These are phyloP conservation scores for Schizopygopsis pylzovi DNA, from an alignment of 2,797 vertebrate species.

Conservation along the genomic window DNA sequence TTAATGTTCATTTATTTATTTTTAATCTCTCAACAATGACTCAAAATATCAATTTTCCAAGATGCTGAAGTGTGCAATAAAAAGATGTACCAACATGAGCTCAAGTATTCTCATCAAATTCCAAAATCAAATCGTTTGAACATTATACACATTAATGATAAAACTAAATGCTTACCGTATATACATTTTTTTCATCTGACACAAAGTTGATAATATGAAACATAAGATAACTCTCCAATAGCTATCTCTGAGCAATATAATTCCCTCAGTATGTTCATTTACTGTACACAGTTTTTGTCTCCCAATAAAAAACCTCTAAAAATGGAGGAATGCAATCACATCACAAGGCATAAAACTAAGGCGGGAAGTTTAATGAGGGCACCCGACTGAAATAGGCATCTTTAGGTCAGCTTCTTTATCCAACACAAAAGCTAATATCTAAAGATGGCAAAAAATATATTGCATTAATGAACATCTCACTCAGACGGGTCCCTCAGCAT, in stretches of 20 bases:
- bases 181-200: background rate
- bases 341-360: background rate
- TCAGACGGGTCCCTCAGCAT: slow-evolving; percentile 29
- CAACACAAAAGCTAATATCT: background rate
- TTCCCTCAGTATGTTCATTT: background rate
- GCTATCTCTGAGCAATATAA: background rate
- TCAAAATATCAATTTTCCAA: background rate
- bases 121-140: background rate
- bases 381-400: background rate
- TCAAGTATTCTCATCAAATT: background rate
- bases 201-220: background rate
- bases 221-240: background rate
- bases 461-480: slow-evolving; percentile 30
- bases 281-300: background rate
- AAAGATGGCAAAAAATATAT: slow-evolving; percentile 16
- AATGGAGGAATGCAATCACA: background rate
- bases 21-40: background rate
- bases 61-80: background rate
- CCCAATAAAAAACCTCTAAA: slow-evolving; percentile 19
- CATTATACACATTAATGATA: background rate
- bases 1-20: background rate
- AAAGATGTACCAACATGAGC: background rate
- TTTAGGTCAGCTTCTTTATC: slow-evolving; percentile 2
- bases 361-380: background rate
- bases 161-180: background rate